Conservation (phyloP, 2,888 invertebrate species). For the Andrena bicolor region DNA sequence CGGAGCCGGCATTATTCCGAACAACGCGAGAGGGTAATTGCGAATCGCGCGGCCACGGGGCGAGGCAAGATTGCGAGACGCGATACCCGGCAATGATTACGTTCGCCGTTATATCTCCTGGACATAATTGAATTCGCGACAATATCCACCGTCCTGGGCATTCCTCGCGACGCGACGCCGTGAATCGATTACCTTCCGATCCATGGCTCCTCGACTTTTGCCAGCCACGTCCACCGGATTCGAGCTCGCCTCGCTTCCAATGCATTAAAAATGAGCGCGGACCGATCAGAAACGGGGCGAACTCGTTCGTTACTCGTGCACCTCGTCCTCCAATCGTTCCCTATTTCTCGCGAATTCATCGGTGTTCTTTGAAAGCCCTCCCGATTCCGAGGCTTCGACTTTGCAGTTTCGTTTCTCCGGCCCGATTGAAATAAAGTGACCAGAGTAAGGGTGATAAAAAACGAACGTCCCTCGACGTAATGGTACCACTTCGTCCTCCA, state of each 20-base stretch:
- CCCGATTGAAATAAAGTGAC: conserved; percentile 4
- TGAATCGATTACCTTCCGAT: conserved; percentile 18
- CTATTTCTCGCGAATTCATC: neutral
- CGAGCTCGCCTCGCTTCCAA: neutral
- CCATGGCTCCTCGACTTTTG: neutral
- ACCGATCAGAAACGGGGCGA: neutral
- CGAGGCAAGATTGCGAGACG: conserved; percentile 50
- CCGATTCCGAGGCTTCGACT: neutral
- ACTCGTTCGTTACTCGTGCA: neutral
- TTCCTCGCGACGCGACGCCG: conserved; percentile 5
- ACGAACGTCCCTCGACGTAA: conserved; percentile 2
- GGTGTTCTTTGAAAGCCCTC: too few relatives aligned
- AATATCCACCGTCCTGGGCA: conserved; percentile 34
- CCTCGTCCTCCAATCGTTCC: neutral
- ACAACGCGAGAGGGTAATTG: conserved; percentile 55
- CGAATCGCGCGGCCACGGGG: conserved; percentile 50
- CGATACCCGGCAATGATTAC: conserved; percentile 65
- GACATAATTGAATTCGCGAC: conserved; percentile 65
- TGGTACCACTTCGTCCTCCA: conserved; percentile 25
- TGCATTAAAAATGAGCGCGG: conserved; percentile 11
- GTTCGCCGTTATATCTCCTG: conserved; percentile 55
- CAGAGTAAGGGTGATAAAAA: conserved; percentile 9
- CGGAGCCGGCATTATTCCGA: conserved; percentile 34
- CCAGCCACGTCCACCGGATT: neutral
- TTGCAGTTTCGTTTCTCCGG: neutral